Conservation (phyloP, 1,140 invertebrate genomes). For the Macrobrachium rosenbergii region DNA sequence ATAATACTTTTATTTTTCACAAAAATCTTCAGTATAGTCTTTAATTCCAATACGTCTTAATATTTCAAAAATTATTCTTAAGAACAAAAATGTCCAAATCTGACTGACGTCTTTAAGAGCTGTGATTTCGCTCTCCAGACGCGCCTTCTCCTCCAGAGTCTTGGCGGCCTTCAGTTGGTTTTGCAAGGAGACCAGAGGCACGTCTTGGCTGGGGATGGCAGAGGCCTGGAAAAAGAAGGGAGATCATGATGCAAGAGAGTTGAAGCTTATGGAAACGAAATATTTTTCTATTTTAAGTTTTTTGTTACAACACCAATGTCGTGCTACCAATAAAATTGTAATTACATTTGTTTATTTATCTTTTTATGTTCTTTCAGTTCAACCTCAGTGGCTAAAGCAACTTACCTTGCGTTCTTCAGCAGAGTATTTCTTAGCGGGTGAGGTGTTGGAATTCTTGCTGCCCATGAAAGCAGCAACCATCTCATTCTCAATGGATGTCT, state of each 20-base stretch:
- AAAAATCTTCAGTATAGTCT: too few species aligned
- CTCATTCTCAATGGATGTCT: conserved; percentile 15
- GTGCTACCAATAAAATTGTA: too few species aligned
- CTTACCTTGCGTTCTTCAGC: background rate
- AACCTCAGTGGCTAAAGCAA: too few species aligned
- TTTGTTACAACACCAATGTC: too few species aligned
- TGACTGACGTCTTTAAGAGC: background rate
- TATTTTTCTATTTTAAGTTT: too few species aligned
- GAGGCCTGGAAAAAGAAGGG: background rate
- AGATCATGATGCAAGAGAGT: background rate
- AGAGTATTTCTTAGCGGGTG: background rate
- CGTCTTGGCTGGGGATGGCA: conserved; percentile 9
- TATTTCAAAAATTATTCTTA: background rate
- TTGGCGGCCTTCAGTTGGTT: background rate
- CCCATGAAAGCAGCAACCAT: conserved; percentile 52
- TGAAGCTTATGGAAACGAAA: too few species aligned
- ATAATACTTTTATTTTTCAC: too few species aligned
- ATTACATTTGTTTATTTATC: too few species aligned
- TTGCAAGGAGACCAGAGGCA: conserved; percentile 9
- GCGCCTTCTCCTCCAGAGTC: background rate
- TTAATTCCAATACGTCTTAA: too few species aligned
- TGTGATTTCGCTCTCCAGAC: background rate
- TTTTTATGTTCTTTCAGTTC: too few species aligned
- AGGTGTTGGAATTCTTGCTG: background rate
- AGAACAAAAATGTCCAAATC: too few species aligned